Conservation (phyloP, 2,797 vertebrate genomes). For the Manis pentadactyla region DNA sequence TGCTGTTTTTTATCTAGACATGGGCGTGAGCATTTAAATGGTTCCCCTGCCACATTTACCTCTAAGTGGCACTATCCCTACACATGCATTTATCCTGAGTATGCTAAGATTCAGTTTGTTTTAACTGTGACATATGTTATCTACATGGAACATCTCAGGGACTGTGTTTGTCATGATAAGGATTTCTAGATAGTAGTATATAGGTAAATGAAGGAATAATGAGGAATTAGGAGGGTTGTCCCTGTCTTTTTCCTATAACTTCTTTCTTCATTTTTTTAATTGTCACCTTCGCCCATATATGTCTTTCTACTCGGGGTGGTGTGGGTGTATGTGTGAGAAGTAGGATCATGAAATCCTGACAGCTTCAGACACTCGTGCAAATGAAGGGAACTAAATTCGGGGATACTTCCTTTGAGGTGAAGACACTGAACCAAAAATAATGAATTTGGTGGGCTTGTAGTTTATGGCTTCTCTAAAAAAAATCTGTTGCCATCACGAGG, state of each 20-base stretch:
- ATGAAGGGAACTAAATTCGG: not conserved
- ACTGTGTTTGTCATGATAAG: not conserved
- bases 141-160: constrained; percentile 1
- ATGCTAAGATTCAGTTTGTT: constrained; percentile 30
- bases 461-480: constrained; percentile 61
- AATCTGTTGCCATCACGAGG: constrained; percentile 41
- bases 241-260: constrained; percentile 40
- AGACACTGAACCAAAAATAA: constrained; percentile 42
- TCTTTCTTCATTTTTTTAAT: constrained; percentile 58
- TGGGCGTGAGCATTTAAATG: not conserved
- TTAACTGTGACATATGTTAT: constrained; percentile 43
- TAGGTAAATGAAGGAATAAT: constrained; percentile 12
- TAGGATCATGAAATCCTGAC: not conserved
- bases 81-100: not conserved
- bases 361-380: not conserved
- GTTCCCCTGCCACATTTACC: not conserved
- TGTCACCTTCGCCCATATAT: not conserved
- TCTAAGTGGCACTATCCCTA: not conserved
- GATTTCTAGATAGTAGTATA: constrained; percentile 28
- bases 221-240: constrained; percentile 8
- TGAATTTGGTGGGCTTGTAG: not conserved
- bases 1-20: not conserved
- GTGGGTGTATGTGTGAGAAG: not conserved
- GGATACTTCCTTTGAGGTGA: constrained; percentile 9
- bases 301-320: not conserved